Evolutionary conservation across 1,140 invertebrate genomes (phyloP).

Genomic region (Drosophila lacertosa): DNA sequence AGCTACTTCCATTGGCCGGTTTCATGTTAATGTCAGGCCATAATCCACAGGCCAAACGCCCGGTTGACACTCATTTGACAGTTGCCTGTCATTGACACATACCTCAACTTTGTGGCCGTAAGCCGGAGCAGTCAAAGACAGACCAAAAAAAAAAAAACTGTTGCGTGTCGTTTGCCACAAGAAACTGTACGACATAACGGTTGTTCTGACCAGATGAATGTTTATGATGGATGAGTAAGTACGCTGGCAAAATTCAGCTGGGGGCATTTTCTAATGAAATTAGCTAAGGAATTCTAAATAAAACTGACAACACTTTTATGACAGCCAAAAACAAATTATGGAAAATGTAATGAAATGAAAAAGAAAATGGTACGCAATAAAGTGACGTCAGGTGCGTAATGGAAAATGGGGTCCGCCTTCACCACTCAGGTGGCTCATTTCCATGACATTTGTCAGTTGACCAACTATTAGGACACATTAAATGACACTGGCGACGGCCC

Average conservation of each 20-base stretch:
- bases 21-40: conserved; percentile 47
- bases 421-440: neutral
- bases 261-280: conserved; percentile 34
- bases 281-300: conserved; percentile 26
- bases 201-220: conserved; percentile 32
- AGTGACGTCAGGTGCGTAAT: conserved; percentile 19
- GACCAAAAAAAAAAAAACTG: conserved; percentile 20
- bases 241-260: neutral
- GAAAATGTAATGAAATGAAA: conserved; percentile 22
- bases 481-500: conserved; percentile 17
- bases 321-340: conserved; percentile 12
- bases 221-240: conserved; percentile 7
- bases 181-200: conserved; percentile 10
- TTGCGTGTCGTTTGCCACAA: conserved; percentile 37
- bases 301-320: conserved; percentile 42
- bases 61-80: conserved; percentile 56
- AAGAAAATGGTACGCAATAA: conserved; percentile 18
- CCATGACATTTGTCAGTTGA: conserved; percentile 25
- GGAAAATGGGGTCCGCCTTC: too few relatives aligned
- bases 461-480: conserved; percentile 47
- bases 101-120: conserved; percentile 12
- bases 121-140: neutral
- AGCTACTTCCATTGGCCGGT: conserved; percentile 22
- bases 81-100: conserved; percentile 49
- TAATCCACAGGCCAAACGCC: conserved; percentile 39